A percentile compares a stretch with the other conserved stretches of the same genome.
Conservation (phyloP, 2,888 invertebrate species). For the Chloroclystis v-ata region DNA sequence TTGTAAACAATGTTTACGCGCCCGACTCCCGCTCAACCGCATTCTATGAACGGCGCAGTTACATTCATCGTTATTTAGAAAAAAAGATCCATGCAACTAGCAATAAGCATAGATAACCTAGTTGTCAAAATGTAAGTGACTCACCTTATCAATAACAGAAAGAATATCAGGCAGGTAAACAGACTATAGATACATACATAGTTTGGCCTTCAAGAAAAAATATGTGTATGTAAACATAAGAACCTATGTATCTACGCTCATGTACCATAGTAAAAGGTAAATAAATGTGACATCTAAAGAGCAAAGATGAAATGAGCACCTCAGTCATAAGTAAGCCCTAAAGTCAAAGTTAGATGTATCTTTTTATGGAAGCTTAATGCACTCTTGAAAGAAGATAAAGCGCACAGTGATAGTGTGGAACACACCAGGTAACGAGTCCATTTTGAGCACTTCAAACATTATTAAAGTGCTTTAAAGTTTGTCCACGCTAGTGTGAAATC, state of each 20-base stretch:
- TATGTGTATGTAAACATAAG: no score
- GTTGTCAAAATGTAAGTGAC: no score
- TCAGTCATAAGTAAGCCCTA: background rate
- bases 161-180: no score
- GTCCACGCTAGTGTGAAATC: slow-evolving; percentile 32
- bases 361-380: slow-evolving; percentile 1
- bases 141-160: no score
- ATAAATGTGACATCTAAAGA: no score
- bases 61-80: slow-evolving; percentile 43
- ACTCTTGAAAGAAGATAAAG: slow-evolving; percentile 21
- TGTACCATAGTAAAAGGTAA: no score
- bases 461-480: slow-evolving; percentile 37
- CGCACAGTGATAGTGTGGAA: slow-evolving; percentile 25
- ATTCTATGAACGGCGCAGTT: slow-evolving; percentile 54
- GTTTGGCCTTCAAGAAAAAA: no score
- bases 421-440: slow-evolving; percentile 38
- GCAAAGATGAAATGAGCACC: slow-evolving; percentile 5
- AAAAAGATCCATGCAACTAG: slow-evolving; percentile 6
- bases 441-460: slow-evolving; percentile 34
- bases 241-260: no score
- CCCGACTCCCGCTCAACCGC: slow-evolving; percentile 26
- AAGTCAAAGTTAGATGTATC: background rate
- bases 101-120: no score
- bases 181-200: no score
- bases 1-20: slow-evolving; percentile 56